Evolutionary conservation across 2,888 invertebrate genomes (phyloP).

Genomic region (Pollenia amentaria): DNA sequence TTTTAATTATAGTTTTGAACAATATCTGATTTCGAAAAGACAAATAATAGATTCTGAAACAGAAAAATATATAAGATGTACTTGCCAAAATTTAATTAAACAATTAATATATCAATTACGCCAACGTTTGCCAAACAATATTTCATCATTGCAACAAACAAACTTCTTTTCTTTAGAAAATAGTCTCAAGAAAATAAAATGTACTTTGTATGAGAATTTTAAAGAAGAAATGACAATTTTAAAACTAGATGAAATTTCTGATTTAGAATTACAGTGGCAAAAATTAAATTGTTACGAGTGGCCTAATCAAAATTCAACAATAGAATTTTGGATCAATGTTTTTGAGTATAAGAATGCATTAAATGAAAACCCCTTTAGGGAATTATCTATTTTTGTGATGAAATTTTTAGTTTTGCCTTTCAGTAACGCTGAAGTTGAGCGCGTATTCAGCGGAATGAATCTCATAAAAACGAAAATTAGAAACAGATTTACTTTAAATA

Average conservation of each 20-base stretch:
- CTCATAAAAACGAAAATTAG: no score
- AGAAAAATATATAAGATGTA: slow-evolving; percentile 4
- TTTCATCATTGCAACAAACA: slow-evolving; percentile 11
- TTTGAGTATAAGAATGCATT: no score
- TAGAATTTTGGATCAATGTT: no score
- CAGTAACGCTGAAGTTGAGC: no score
- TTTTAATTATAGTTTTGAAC: no score
- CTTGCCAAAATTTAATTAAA: slow-evolving; percentile 10
- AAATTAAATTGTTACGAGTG: slow-evolving; percentile 1
- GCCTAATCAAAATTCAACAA: no score
- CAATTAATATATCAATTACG: background rate
- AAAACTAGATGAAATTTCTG: background rate
- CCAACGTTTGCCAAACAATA: background rate
- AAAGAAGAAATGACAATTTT: slow-evolving; percentile 7
- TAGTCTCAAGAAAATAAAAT: background rate
- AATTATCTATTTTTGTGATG: no score
- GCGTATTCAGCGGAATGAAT: no score
- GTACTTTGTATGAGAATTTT: slow-evolving; percentile 15
- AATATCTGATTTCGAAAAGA: no score
- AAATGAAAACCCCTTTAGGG: no score
- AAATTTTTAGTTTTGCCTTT: no score
- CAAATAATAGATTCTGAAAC: slow-evolving; percentile 18
- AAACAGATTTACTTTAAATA: no score
- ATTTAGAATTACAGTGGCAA: slow-evolving; percentile 10
- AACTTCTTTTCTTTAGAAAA: slow-evolving; percentile 15